Evolutionary conservation across 2,113 vertebrate genomes (phyloP).

Genomic region (Zosterops pallidus): DNA sequence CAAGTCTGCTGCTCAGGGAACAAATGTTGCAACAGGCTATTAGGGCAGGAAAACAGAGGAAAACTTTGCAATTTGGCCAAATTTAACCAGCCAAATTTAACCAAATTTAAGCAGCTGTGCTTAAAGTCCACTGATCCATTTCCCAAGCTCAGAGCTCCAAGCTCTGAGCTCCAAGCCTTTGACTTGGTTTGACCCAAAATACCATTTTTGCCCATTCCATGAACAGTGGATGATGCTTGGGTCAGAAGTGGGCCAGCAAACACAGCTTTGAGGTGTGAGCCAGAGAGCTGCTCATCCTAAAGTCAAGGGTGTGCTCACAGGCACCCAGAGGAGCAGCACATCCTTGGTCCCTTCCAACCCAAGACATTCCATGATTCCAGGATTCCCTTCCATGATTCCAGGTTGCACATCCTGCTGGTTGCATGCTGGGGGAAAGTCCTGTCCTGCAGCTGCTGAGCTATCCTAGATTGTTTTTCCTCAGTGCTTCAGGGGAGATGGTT

Average conservation of each 20-base stretch:
- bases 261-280: neutral
- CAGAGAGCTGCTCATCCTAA: neutral
- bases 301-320: neutral
- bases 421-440: fast-evolving
- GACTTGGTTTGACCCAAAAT: neutral
- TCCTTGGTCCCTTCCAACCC: neutral
- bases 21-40: neutral
- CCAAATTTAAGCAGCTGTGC: neutral
- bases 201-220: neutral
- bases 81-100: neutral
- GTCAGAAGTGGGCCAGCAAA: neutral
- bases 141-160: neutral
- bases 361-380: too few species aligned
- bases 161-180: neutral
- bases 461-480: neutral
- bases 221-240: fast-evolving
- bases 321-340: neutral
- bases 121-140: neutral
- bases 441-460: neutral
- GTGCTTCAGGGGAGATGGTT: neutral
- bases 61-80: neutral
- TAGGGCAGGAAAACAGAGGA: neutral
- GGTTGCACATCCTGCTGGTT: neutral
- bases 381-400: too few species aligned
- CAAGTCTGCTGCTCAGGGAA: neutral